Evolutionary conservation across 2,888 invertebrate species (phyloP).

Genomic region (Chrysolina haemoptera): DNA sequence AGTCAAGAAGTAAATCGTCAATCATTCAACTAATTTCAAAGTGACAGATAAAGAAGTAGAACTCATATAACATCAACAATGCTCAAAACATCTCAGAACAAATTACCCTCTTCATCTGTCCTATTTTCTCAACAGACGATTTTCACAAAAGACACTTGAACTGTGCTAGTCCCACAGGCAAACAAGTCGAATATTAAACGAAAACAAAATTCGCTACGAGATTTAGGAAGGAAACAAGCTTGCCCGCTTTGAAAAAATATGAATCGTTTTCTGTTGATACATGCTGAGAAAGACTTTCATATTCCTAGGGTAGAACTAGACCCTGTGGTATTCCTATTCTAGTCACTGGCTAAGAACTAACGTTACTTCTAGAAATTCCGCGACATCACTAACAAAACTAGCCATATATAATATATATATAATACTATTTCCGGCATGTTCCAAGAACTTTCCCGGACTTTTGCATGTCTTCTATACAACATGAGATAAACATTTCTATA

Average conservation of each 20-base stretch:
- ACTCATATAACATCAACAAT: background rate
- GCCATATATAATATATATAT: constrained; percentile 61
- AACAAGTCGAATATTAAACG: constrained; percentile 23
- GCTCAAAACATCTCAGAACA: background rate
- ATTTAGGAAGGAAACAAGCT: constrained; percentile 49
- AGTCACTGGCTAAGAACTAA: constrained; percentile 68
- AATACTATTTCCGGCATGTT: constrained; percentile 44
- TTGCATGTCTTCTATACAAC: constrained; percentile 57
- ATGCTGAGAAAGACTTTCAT: constrained; percentile 58
- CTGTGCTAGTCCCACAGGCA: constrained; percentile 22
- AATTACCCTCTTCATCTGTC: background rate
- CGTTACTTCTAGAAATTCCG: constrained; percentile 64
- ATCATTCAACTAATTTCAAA: background rate
- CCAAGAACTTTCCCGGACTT: constrained; percentile 40
- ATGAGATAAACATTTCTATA: constrained; percentile 64
- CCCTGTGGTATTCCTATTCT: constrained; percentile 70
- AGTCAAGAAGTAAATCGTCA: background rate
- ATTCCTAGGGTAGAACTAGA: constrained; percentile 70
- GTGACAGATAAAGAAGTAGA: background rate
- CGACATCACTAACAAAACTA: constrained; percentile 67
- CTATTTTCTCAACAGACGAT: background rate
- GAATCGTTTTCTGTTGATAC: constrained; percentile 45
- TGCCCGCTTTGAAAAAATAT: constrained; percentile 56
- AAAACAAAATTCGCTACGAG: constrained; percentile 52
- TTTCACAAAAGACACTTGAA: constrained; percentile 2